A percentile compares a stretch with the other conserved stretches of the same genome.
phyloP scores from a whole-genome alignment of 2,797 vertebrate genomes.

The Microtus agrestis region DNA sequence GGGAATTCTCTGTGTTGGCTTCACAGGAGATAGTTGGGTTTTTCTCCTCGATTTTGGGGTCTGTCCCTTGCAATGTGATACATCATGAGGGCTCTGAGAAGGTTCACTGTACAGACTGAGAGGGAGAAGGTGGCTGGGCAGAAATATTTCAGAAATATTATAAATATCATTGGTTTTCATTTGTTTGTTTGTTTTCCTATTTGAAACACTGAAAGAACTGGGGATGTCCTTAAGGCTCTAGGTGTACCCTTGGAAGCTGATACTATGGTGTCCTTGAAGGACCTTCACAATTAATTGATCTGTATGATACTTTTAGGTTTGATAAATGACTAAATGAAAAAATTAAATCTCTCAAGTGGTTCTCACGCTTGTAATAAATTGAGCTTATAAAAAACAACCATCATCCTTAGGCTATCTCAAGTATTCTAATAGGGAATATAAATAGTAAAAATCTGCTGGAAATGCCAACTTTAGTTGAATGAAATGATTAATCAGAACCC shows the following conservation, averaged over 20 bases:
- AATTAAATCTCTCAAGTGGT: neutral
- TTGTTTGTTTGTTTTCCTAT: neutral
- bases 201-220: neutral
- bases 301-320: neutral
- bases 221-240: neutral
- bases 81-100: neutral
- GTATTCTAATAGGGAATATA: neutral
- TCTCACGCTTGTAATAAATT: neutral
- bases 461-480: neutral
- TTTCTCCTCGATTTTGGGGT: neutral
- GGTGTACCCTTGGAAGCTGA: neutral
- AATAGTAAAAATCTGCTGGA: neutral
- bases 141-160: neutral
- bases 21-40: neutral
- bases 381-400: neutral
- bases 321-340: neutral
- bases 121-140: neutral
- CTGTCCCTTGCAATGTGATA: too few relatives aligned
- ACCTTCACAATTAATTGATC: neutral
- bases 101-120: neutral
- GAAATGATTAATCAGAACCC: neutral
- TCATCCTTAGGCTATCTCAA: neutral
- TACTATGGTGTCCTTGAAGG: neutral
- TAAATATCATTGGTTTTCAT: neutral
- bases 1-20: neutral